Base-by-base conservation (phyloP, 35 echinoderm and acorn worm species). In the Acanthaster planci region DNA sequence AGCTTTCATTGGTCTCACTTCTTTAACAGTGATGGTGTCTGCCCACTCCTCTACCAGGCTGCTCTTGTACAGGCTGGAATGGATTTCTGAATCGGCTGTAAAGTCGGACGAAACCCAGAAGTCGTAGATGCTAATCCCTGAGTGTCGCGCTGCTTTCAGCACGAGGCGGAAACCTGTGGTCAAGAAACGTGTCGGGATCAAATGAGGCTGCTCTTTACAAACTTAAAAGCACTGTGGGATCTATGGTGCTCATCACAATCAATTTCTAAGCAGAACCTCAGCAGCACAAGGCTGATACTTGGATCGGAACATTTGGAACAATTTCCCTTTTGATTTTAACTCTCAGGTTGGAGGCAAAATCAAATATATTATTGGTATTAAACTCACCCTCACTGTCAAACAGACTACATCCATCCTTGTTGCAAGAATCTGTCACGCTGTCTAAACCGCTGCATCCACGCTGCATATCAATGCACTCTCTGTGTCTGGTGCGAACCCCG, bases 381-480 rank as follows among this genome's bases (percentile, higher is more conserved):
- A 72, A 31, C 76, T 80, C 56, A 88, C 86, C 77, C 9, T 81
- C 38, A n/a, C 47, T 59, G 59, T 88, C 78, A 31, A 7, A 88
- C 3, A 88, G 36, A 54, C 57, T 55, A 80, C 86, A 88, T 5
- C 39, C 21, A 4, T 80, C 39, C 7, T 27, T 47, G 55, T 88
- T 88, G 39, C 86, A 88, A 40, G 34, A 18, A 21, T 55, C 80
- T 15, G 54, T 38, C 38, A 80, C 77, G 39, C 38, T 40, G 37
- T 2, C 35, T 29, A 36, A 36, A 16, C 82, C 82, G 40, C 9
- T 22, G 56, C 86, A 88, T 27, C 31, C 40, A 9, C 1, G 54
- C 51, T 60, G 18, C 60, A 16, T 29, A 58, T 88, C 86, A 17
- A 88, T 54, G 39, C 86, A 88, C 22, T 67, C 22, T 88, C 86